Conservation (phyloP, 2,797 vertebrate species). For the Rallus crepitans region DNA sequence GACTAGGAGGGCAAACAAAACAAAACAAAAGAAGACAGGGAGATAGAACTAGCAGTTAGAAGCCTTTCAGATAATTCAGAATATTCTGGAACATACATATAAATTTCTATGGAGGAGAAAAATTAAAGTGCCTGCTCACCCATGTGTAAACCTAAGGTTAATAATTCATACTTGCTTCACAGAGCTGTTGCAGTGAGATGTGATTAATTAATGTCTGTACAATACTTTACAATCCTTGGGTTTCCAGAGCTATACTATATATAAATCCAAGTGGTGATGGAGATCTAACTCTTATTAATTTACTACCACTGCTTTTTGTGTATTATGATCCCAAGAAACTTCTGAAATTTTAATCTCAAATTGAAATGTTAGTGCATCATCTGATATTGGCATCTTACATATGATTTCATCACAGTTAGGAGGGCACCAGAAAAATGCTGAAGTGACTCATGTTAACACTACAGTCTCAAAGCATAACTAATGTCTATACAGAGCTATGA, state of each 20-base stretch:
- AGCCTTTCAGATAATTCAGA: not conserved
- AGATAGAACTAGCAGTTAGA: not conserved
- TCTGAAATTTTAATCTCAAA: constrained; percentile 45
- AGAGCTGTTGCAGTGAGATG: not conserved
- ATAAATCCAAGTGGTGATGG: not conserved
- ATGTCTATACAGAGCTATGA: not conserved
- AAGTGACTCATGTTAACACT: not conserved
- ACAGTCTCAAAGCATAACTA: constrained; percentile 6
- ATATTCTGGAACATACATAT: not conserved
- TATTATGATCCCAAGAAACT: not conserved
- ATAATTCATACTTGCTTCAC: not conserved
- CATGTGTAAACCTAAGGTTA: not conserved
- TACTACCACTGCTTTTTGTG: not conserved
- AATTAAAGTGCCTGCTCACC: not conserved
- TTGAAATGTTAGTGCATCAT: constrained; percentile 10
- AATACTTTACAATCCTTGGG: not conserved
- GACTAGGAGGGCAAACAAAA: not conserved
- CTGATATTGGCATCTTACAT: not conserved
- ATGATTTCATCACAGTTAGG: not conserved
- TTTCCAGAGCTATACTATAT: not conserved
- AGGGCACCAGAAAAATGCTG: not conserved
- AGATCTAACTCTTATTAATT: not conserved
- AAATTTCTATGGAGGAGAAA: not conserved
- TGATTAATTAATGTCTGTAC: constrained; percentile 31
- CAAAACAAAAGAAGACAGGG: accelerated